These are phyloP conservation scores for Sula dactylatra DNA, from an alignment of 2,113 vertebrate genomes.

Conservation along the genomic window DNA sequence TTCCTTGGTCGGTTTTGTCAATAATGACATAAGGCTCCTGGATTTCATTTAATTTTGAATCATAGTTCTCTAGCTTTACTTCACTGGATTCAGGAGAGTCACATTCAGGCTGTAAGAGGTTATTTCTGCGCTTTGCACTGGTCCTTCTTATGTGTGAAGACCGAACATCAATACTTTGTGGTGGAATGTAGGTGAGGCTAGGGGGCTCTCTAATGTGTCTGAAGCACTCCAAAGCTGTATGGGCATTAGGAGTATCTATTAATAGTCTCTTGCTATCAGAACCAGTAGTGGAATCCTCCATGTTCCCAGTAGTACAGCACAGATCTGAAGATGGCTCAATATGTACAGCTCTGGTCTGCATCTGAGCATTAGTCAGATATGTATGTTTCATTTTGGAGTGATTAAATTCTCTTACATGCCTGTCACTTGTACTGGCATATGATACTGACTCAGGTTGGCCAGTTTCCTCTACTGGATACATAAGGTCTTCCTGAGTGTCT, in stretches of 20 bases:
- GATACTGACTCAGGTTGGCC: not conserved
- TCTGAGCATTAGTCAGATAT: not conserved
- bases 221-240: not conserved
- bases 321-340: conserved; percentile 27
- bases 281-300: not conserved
- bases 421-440: not conserved
- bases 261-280: not conserved
- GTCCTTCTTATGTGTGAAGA: not conserved
- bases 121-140: not conserved
- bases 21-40: conserved; percentile 65
- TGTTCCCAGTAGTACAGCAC: not conserved
- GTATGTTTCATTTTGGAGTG: not conserved
- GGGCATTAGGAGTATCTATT: not conserved
- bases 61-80: not conserved
- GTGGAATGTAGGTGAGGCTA: conserved; percentile 65
- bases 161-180: not conserved
- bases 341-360: not conserved
- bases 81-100: not conserved
- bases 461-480: conserved; percentile 66
- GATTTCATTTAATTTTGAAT: not conserved
- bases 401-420: not conserved
- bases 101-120: not conserved
- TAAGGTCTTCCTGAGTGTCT: conserved; percentile 17
- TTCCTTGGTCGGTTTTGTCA: not conserved
- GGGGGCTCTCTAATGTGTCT: conserved; percentile 64